Evolutionary conservation across 2,888 invertebrate species (phyloP).

Genomic region (Leptothorax acervorum): DNA sequence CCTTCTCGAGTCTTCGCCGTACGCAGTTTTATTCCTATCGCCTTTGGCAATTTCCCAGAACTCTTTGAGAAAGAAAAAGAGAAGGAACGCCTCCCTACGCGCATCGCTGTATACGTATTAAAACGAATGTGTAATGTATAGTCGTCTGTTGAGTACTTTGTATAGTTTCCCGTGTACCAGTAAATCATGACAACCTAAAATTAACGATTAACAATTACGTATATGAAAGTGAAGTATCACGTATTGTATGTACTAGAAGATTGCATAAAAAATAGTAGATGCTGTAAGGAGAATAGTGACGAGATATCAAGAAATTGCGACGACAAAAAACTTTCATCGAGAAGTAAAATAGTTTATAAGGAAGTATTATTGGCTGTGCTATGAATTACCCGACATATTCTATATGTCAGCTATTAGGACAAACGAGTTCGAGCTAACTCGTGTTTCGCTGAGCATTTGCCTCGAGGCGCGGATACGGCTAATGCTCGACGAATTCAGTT

Average conservation of each 20-base stretch:
- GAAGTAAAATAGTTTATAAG: not conserved
- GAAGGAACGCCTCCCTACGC: constrained; percentile 35
- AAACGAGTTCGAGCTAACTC: constrained; percentile 49
- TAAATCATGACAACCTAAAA: not conserved
- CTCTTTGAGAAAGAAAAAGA: constrained; percentile 75
- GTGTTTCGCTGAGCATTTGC: constrained; percentile 63
- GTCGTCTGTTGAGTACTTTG: not conserved
- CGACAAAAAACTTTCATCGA: not conserved
- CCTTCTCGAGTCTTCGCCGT: constrained; percentile 49
- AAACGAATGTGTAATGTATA: constrained; percentile 11
- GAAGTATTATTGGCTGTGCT: not conserved
- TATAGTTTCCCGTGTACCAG: not conserved
- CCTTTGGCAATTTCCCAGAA: constrained; percentile 73
- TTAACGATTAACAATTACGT: not conserved
- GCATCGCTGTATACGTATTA: constrained; percentile 36
- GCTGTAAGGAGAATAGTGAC: not conserved
- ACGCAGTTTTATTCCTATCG: constrained; percentile 54
- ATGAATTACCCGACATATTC: constrained; percentile 26
- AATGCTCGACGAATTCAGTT: constrained; percentile 74
- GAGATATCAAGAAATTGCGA: not conserved
- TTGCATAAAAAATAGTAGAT: not conserved
- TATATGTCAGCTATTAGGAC: constrained; percentile 39
- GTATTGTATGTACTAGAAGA: not conserved
- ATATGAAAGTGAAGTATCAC: not conserved
- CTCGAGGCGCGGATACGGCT: constrained; percentile 68